phyloP scores from a whole-genome alignment of 64 coral and sea anemone species.

The Hydrozoanthus tunicans region DNA sequence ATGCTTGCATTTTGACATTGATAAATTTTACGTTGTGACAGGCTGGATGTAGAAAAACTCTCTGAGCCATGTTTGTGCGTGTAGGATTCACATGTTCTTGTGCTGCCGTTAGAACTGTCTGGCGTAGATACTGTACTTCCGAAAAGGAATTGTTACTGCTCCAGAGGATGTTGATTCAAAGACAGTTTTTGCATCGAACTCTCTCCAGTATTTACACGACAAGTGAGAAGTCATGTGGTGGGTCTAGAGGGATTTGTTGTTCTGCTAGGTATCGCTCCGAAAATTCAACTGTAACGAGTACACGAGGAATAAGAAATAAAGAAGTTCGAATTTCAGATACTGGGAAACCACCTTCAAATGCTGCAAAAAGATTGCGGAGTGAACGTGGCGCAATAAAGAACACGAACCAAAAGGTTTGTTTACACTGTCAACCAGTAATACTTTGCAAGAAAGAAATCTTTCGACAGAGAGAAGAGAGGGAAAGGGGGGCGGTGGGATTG shows the following conservation, averaged over 20 bases:
- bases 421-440: not conserved
- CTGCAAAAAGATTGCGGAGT: constrained; percentile 1
- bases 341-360: not conserved
- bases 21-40: not conserved
- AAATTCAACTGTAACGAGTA: not conserved
- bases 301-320: not conserved
- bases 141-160: not conserved
- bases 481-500: not conserved
- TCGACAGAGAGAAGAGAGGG: not conserved
- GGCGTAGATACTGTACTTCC: constrained; percentile 4
- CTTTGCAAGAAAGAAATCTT: not conserved
- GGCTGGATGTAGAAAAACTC: not conserved
- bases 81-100: constrained; percentile 9
- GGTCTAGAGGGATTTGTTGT: not conserved
- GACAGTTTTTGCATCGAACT: not conserved
- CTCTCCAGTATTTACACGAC: no score
- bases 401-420: constrained; percentile 47
- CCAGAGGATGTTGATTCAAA: not conserved
- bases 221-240: not conserved
- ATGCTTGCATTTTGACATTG: not conserved
- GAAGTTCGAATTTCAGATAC: not conserved
- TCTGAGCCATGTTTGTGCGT: constrained; percentile 1
- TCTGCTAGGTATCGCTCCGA: not conserved
- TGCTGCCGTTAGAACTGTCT: constrained; percentile 13
- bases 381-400: constrained; percentile 1